A percentile compares a stretch with the other conserved stretches of the same genome.
Conservation (phyloP, 2,113 vertebrate species). For the Heloderma charlesbogerti region DNA sequence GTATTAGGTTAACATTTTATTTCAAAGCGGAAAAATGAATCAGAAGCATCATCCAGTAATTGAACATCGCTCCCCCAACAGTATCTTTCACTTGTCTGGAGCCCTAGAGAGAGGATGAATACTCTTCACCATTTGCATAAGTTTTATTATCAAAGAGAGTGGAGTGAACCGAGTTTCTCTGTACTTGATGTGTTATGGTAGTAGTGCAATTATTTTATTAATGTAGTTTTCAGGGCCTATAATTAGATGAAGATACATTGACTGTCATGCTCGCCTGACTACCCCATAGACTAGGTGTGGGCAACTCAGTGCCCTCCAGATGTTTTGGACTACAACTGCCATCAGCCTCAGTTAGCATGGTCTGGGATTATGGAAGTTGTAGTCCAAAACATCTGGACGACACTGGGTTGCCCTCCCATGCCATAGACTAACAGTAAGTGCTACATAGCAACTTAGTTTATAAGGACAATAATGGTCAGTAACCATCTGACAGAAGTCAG, state of each 20-base stretch:
- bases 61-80: not conserved
- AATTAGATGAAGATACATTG: fast-evolving
- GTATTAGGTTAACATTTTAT: not conserved
- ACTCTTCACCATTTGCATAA: not conserved
- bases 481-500: not conserved
- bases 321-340: too few species aligned
- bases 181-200: not conserved
- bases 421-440: not conserved
- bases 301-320: too few species aligned
- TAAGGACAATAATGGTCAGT: not conserved
- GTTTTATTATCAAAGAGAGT: fast-evolving
- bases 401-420: too few species aligned
- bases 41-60: not conserved
- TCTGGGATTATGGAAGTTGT: too few species aligned
- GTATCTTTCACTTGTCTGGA: not conserved
- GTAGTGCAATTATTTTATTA: not conserved
- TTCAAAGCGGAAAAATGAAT: not conserved
- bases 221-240: not conserved
- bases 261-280: fast-evolving
- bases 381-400: too few species aligned
- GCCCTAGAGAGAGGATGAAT: not conserved
- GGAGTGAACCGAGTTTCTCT: not conserved
- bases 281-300: not conserved
- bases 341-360: too few species aligned
- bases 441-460: not conserved